Evolutionary conservation across 2,888 invertebrate species (phyloP).

Genomic region (Spodoptera littoralis): DNA sequence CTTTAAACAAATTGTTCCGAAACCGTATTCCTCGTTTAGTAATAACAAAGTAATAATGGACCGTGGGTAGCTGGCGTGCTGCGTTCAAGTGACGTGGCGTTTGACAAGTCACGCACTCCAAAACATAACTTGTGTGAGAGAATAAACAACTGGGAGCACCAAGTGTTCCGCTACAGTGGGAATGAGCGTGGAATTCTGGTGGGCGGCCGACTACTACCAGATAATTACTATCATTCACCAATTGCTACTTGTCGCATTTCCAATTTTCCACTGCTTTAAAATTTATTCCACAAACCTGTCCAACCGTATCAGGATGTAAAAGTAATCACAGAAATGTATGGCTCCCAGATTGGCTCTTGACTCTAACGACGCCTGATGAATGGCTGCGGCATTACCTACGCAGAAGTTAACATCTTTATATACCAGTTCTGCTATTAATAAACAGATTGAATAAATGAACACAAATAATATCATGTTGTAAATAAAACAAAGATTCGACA

Average conservation of each 20-base stretch:
- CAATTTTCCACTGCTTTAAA: conserved; percentile 55
- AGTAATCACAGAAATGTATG: conserved; percentile 48
- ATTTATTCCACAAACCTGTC: conserved; percentile 46
- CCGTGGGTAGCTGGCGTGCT: conserved; percentile 60
- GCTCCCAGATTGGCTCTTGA: conserved; percentile 40
- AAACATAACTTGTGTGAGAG: conserved; percentile 70
- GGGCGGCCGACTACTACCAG: conserved; percentile 59
- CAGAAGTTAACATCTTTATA: conserved; percentile 43
- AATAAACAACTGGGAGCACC: conserved; percentile 68
- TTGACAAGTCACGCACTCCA: conserved; percentile 78
- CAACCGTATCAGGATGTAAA: conserved; percentile 42
- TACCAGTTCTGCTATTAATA: conserved; percentile 38
- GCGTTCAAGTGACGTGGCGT: conserved; percentile 65
- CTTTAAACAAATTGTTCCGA: conserved; percentile 19
- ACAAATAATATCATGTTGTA: conserved; percentile 34
- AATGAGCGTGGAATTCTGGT: conserved; percentile 64
- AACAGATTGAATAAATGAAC: conserved; percentile 30
- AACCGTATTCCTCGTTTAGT: conserved; percentile 43
- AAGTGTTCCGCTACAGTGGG: conserved; percentile 58
- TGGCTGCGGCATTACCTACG: conserved; percentile 40
- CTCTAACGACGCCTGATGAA: conserved; percentile 50
- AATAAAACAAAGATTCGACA: conserved; percentile 14
- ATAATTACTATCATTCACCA: conserved; percentile 67
- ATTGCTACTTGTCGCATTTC: conserved; percentile 60
- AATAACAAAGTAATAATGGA: conserved; percentile 56